These are phyloP conservation scores for Pedicia rivosa DNA, from an alignment of 2,888 invertebrate genomes.

Conservation along the genomic window DNA sequence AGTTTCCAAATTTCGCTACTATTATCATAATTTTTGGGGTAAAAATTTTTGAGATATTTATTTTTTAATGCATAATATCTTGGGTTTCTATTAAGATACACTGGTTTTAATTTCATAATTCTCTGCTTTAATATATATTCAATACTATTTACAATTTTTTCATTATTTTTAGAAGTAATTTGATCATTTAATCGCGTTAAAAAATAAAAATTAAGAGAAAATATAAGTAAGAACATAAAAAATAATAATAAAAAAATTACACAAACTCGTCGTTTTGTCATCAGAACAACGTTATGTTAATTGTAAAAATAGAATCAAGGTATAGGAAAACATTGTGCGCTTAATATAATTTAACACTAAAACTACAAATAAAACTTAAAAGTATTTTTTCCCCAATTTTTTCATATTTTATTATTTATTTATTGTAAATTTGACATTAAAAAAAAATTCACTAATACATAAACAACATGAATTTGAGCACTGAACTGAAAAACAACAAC, in stretches of 20 bases:
- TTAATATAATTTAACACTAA: too few species aligned
- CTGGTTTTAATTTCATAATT: slow-evolving; percentile 27
- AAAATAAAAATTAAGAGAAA: slow-evolving; percentile 26
- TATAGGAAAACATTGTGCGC: too few species aligned
- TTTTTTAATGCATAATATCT: slow-evolving; percentile 29
- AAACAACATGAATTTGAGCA: too few species aligned
- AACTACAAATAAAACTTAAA: too few species aligned
- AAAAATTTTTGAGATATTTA: slow-evolving; percentile 26
- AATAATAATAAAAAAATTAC: slow-evolving; percentile 11
- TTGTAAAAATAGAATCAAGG: not conserved
- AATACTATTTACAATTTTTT: slow-evolving; percentile 17
- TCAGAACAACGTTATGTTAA: slow-evolving; percentile 10
- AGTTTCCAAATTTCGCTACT: slow-evolving; percentile 35
- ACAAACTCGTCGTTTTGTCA: slow-evolving; percentile 15
- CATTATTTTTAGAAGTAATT: slow-evolving; percentile 16
- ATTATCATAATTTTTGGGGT: slow-evolving; percentile 30
- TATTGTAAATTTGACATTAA: too few species aligned
- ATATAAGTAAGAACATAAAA: slow-evolving; percentile 12
- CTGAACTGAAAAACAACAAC: too few species aligned
- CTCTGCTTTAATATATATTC: slow-evolving; percentile 21
- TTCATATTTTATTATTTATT: too few species aligned
- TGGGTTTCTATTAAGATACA: slow-evolving; percentile 28
- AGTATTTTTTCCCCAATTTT: too few species aligned
- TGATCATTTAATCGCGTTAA: slow-evolving; percentile 28
- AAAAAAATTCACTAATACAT: too few species aligned